Base-by-base conservation (phyloP, 2,797 vertebrate genomes). In the Rhadinocentrus ornatus region DNA sequence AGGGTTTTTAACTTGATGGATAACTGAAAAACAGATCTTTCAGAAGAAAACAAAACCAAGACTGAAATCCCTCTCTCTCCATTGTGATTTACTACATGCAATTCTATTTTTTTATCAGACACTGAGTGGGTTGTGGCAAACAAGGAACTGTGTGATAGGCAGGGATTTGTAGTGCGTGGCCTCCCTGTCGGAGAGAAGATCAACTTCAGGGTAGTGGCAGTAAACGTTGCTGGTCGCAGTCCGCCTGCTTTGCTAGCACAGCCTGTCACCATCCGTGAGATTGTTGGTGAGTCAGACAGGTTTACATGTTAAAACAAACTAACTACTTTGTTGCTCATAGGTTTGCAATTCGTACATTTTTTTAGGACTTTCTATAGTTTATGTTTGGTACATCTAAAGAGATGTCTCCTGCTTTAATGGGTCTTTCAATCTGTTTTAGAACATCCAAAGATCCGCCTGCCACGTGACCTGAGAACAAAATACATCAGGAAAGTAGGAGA, bases 371-470 rank as follows among this genome's bases (percentile, higher is more conserved):
- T 15, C 46, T 7, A 6, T 29, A 12, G 15, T 37, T 61, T 37
- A 7, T 50, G 48, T 10, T 32, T 10, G 54, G 54, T 41, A 3
- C 29, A 24, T 8, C 13, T 34, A 44, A 15, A 13, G 71, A 29
- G 6, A 63, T 69, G 15, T 56, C 1, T 60, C 26, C 4, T 27
- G 24, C 32, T 29, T 59, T 29, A 73, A 65, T 39, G 15, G 26
- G 26, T 27, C 35, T 52, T n/a, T 72, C 63, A 74, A 62, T 46
- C 39, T 71, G 59, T 64, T 69, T 12, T 65, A 98, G 97, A 98
- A 69, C 91, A 95, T 73, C 96, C 97, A 20, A 97, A 96, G 90
- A 97, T 98, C 84, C 96, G 96, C 13, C 94, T 98, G 0, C 97
- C 97, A 1, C 95, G 96, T 6, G 88, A 96, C 0, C 94, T 98